A percentile compares a stretch with the other conserved stretches of the same genome.
These are phyloP conservation scores for Schizothorax lantsangensis DNA, from an alignment of 2,797 vertebrate species.

Conservation along the genomic window DNA sequence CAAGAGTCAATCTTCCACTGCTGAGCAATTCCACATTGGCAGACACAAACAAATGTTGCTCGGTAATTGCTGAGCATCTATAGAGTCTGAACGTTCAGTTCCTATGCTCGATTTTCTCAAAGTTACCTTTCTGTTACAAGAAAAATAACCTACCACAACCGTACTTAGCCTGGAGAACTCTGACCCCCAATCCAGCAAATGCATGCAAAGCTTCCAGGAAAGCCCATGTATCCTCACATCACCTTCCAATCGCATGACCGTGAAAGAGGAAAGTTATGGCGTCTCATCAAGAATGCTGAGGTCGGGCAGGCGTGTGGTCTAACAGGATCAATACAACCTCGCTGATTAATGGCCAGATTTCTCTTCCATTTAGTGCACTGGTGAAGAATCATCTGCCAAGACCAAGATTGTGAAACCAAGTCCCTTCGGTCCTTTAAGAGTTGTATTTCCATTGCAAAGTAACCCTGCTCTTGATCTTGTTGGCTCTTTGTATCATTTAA, in stretches of 20 bases:
- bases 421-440: constrained; percentile 46
- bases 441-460: constrained; percentile 47
- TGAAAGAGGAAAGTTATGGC: constrained; percentile 64
- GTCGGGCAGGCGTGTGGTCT: constrained; percentile 61
- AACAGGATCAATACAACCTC: constrained; percentile 77
- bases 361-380: constrained; percentile 68
- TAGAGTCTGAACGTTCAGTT: constrained; percentile 2
- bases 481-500: constrained; percentile 21
- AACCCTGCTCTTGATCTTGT: constrained; percentile 1
- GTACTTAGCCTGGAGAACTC: neutral
- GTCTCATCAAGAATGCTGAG: constrained; percentile 68
- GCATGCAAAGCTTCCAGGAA: neutral
- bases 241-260: constrained; percentile 22
- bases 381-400: constrained; percentile 70
- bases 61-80: constrained; percentile 32
- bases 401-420: constrained; percentile 55
- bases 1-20: constrained; percentile 72
- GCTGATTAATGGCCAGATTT: constrained; percentile 75
- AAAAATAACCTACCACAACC: neutral
- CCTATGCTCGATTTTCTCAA: neutral
- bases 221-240: constrained; percentile 27
- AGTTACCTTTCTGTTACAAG: neutral
- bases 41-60: constrained; percentile 33
- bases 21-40: constrained; percentile 36
- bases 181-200: constrained; percentile 13